phyloP scores from a whole-genome alignment of 1,140 invertebrate genomes.

The Heliconius congener region DNA sequence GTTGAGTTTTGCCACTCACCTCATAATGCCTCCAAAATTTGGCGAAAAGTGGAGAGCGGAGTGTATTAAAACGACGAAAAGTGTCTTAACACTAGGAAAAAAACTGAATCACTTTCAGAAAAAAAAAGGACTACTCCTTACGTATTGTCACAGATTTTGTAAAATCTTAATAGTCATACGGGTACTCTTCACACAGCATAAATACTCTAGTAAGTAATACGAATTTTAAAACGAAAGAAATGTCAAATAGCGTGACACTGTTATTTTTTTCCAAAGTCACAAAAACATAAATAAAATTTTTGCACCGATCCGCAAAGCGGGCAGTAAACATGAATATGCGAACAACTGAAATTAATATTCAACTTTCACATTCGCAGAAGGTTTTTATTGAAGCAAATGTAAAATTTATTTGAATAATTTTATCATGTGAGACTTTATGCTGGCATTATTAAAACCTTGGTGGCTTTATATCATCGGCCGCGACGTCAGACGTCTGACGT shows the following conservation, averaged over 20 bases:
- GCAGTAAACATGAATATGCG: conserved; percentile 40
- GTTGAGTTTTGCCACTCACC: no score
- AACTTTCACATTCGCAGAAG: conserved; percentile 38
- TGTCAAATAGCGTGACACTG: not conserved
- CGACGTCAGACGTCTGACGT: conserved; percentile 16
- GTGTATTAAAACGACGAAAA: no score
- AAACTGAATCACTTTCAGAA: not conserved
- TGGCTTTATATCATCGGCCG: conserved; percentile 25
- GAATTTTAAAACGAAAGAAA: not conserved
- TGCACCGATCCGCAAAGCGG: conserved; percentile 23
- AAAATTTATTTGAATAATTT: conserved; percentile 39
- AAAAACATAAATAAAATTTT: conserved; percentile 14
- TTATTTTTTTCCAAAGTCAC: not conserved
- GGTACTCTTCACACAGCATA: no score
- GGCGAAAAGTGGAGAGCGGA: no score
- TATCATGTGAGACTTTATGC: conserved; percentile 33
- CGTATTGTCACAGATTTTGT: no score
- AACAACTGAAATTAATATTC: conserved; percentile 46
- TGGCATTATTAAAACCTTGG: conserved; percentile 28
- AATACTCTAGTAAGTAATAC: no score
- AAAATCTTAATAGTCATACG: no score
- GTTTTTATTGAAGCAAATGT: conserved; percentile 39
- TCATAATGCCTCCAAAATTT: no score
- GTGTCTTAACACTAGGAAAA: no score
- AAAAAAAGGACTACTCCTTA: no score